phyloP scores from a whole-genome alignment of 2,888 invertebrate species.

The Leptinotarsa rubiginosa region DNA sequence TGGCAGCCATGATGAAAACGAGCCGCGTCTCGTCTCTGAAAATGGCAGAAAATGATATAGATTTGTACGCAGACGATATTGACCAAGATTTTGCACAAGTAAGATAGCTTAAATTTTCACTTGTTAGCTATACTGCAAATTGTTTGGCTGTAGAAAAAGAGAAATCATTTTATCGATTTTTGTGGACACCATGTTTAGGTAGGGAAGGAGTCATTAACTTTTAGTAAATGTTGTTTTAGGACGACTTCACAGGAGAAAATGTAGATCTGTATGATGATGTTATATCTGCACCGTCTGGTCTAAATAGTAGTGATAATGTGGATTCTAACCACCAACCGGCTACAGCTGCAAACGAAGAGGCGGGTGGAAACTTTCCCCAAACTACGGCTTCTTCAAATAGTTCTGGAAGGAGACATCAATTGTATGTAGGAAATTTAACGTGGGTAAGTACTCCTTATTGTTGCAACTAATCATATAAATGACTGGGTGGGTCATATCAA shows the following conservation, averaged over 20 bases:
- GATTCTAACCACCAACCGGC: conserved; percentile 71
- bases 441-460: conserved; percentile 80
- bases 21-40: conserved; percentile 59
- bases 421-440: conserved; percentile 98
- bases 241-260: conserved; percentile 86
- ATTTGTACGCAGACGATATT: conserved; percentile 96
- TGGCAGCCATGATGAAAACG: conserved; percentile 27
- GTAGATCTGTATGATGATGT: conserved; percentile 97
- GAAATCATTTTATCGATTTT: conserved; percentile 13
- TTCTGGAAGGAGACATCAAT: conserved; percentile 84
- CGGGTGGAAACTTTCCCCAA: conserved; percentile 78
- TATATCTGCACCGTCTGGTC: conserved; percentile 81
- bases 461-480: no score
- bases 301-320: conserved; percentile 71
- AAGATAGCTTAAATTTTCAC: conserved; percentile 41
- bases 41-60: conserved; percentile 97
- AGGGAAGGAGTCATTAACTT: background rate
- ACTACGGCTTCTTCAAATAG: conserved; percentile 71
- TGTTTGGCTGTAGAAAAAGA: no score
- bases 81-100: conserved; percentile 93
- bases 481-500: no score
- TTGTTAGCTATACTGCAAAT: background rate
- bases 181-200: conserved; percentile 18
- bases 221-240: conserved; percentile 66
- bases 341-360: conserved; percentile 72